Percentiles rank a stretch among this genome's conserved stretches.
phyloP scores from a whole-genome alignment of 2,888 invertebrate genomes.

The Diarsia rubi region DNA sequence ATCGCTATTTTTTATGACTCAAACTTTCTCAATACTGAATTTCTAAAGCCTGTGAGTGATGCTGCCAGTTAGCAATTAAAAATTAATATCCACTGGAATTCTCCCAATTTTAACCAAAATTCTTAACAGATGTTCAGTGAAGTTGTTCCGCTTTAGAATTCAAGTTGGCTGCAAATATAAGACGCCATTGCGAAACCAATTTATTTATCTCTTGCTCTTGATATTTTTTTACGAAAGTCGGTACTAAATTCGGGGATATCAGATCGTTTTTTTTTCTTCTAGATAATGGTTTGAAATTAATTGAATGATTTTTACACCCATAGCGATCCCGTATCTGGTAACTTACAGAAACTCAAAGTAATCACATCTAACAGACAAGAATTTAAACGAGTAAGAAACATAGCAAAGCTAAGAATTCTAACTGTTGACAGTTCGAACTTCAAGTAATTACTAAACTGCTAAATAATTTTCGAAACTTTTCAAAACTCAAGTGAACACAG shows the following conservation, averaged over 20 bases:
- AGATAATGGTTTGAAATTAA: neutral
- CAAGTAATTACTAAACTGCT: too few relatives aligned
- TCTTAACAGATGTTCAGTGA: conserved; percentile 43
- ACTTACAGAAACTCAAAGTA: too few relatives aligned
- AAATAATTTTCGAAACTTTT: too few relatives aligned
- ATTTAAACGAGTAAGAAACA: too few relatives aligned
- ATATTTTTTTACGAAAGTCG: conserved; percentile 18
- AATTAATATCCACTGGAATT: conserved; percentile 30
- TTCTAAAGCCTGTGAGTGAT: neutral
- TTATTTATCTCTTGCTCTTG: conserved; percentile 31
- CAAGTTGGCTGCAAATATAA: conserved; percentile 41
- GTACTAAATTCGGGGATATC: neutral
- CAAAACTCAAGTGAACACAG: too few relatives aligned
- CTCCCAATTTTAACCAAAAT: conserved; percentile 33
- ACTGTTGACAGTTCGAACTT: too few relatives aligned
- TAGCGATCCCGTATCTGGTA: too few relatives aligned
- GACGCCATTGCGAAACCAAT: conserved; percentile 33
- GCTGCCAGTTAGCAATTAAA: conserved; percentile 25
- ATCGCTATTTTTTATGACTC: neutral
- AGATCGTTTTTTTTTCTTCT: neutral
- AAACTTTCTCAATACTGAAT: neutral
- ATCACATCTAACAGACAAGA: too few relatives aligned
- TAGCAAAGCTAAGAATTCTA: too few relatives aligned
- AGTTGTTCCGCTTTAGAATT: conserved; percentile 42
- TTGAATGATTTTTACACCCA: too few relatives aligned